Evolutionary conservation across 2,888 invertebrate genomes (phyloP), one percentile per base, ranked within the genome.

Genomic region (Meliscaeva auricollis): DNA sequence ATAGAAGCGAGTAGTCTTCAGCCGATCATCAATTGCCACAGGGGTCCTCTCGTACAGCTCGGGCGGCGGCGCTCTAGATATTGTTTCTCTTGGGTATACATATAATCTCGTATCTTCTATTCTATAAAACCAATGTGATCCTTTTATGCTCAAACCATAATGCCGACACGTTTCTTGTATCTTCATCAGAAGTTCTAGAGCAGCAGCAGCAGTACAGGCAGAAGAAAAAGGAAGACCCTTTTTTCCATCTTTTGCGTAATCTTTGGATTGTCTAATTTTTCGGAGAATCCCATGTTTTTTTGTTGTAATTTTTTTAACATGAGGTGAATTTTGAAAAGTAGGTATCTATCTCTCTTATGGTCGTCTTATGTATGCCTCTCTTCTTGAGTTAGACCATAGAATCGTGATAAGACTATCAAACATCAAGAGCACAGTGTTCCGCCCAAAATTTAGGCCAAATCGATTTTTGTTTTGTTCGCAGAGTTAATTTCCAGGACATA

Each of bases 61-160:
- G 11, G n/a, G 17, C 20, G 50, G 79, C 70, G 81, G 70, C 83
- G 74, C 83, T 84, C 78, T 66, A 13, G 54, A 52, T 80, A 60
- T 60, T 32, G 75, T 44, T 56, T 50, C 50, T 30, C 46, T 50
- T 56, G 46, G 17, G n/a, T n/a, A n/a, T n/a, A n/a, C n/a, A n/a
- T 38, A 22, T 22, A 20, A 20, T n/a, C 15, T 48, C 9, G 17
- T 56, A 20, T 38, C 22, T 20, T 52, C n/a, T n/a, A n/a, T 74
- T 82, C 72, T 52, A 72, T 26, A 50, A 60, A 22, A 60, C 60
- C 56, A 54, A 75, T 62, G 44, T 66, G 70, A 73, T 79, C 72
- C 85, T 85, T 85, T 85, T 30, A 85, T 85, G 81, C 81, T 76
- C 76, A 76, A 81, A 85, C 81, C 85, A 80, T 68, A 77, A 73